phyloP scores from a whole-genome alignment of 2,888 invertebrate species.

The Acrobeloides nanus region DNA sequence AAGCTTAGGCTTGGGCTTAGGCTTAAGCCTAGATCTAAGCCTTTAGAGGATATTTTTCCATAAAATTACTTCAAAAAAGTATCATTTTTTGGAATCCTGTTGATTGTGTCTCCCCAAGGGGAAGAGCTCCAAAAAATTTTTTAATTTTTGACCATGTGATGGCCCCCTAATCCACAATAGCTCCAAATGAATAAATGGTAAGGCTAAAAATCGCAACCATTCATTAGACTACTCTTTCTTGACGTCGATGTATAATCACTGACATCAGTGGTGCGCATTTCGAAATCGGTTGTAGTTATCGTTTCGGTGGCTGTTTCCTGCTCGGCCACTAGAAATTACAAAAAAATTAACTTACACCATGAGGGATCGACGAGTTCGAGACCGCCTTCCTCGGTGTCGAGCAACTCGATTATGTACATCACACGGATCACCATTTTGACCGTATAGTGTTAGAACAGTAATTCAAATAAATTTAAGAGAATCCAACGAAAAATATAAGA shows the following conservation, averaged over 20 bases:
- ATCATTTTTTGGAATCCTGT: too few species aligned
- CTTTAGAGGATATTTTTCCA: too few species aligned
- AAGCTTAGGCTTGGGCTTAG: too few species aligned
- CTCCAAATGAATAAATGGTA: slow-evolving; percentile 2
- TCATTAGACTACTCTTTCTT: slow-evolving; percentile 36
- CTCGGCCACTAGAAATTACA: slow-evolving; percentile 31
- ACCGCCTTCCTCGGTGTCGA: slow-evolving; percentile 52
- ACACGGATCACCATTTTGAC: slow-evolving; percentile 50
- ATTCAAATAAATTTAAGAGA: too few species aligned
- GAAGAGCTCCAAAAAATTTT: too few species aligned
- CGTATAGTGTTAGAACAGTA: too few species aligned
- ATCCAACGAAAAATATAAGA: too few species aligned
- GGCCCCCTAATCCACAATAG: too few species aligned
- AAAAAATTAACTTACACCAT: slow-evolving; percentile 47
- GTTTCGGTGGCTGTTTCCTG: slow-evolving; percentile 31
- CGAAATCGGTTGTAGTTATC: slow-evolving; percentile 32
- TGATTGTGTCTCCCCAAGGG: too few species aligned
- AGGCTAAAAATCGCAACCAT: slow-evolving; percentile 22
- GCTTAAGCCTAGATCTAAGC: not conserved
- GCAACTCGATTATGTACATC: slow-evolving; percentile 50
- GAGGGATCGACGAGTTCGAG: slow-evolving; percentile 53
- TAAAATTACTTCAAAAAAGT: too few species aligned
- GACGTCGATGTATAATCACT: slow-evolving; percentile 46
- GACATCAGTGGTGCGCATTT: slow-evolving; percentile 40
- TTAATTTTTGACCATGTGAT: too few species aligned